Base-by-base conservation (phyloP, 1,140 invertebrate genomes). In the Cylas formicarius region DNA sequence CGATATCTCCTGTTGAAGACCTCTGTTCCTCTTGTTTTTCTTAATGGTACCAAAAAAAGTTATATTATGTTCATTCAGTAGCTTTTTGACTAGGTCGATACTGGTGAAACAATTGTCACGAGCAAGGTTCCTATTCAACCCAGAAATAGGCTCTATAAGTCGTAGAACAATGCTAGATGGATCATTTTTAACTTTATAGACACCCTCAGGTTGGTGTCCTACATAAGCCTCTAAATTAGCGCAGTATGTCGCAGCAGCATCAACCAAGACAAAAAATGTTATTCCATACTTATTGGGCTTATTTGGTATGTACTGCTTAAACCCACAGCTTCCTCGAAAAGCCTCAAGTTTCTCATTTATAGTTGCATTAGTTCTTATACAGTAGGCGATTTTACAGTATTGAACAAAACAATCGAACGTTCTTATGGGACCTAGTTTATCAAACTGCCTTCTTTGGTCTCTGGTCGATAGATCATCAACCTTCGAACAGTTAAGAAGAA, bases 361-460 rank as follows among this genome's bases (percentile, higher is more conserved):
- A 9, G 34, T 36, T 6, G 18, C 13, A 13, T 36, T 19, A 10
- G 9, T 20, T 18, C n/a, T n/a, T n/a, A n/a, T n/a, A n/a, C n/a
- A n/a, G n/a, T n/a, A n/a, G 13, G 17, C 18, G 17, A 7, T 7
- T 36, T 36, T 18, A 56, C 53, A 62, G 23, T 58, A 57, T 20
- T 45, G 16, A 50, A 53, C 53, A 57, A 66, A 65, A 9, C 47
- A 26, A 29, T 60, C 55, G 45, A 59, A 58, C 41, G 61, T 27
- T 50, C 61, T 39, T 32, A 67, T 60, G 39, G 58, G 52, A 28
- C 59, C 56, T 34, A 63, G 46, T 50, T 63, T 65, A 49, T 67
- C 61, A 34, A 50, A 27, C 55, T 43, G 49, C 49, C 46, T 50
- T 46, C 58, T 52, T 14, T 50, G 49, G 33, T 50, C 41, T 47